A percentile compares a stretch with the other conserved stretches of the same genome.
Conservation (phyloP, 2,113 vertebrate species). For the Strigops habroptila region DNA sequence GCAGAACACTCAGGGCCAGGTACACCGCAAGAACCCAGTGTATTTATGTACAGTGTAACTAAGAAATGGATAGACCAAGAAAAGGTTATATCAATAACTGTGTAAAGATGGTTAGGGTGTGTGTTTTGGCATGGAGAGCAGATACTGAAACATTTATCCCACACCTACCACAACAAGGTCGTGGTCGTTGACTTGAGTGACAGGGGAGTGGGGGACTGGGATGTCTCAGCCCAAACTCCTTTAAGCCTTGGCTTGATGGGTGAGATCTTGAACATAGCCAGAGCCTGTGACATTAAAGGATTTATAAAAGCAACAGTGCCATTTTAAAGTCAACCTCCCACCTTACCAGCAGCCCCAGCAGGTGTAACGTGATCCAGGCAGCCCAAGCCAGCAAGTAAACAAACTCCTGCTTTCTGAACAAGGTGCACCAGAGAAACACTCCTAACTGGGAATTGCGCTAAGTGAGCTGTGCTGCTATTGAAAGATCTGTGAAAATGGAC, state of each 20-base stretch:
- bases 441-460: background rate
- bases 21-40: rapidly evolving
- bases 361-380: slow-evolving; percentile 36
- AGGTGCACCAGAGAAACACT: background rate
- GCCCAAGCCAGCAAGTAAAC: slow-evolving; percentile 30
- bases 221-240: background rate
- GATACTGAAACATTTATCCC: background rate
- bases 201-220: background rate
- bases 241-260: slow-evolving; percentile 35
- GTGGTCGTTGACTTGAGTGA: background rate
- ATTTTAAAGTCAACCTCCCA: slow-evolving; percentile 20
- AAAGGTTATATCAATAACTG: background rate
- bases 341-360: background rate
- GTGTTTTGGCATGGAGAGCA: background rate
- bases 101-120: background rate
- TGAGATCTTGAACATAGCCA: background rate
- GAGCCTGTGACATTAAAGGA: slow-evolving; percentile 5
- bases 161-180: background rate
- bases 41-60: background rate
- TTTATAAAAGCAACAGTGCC: slow-evolving; percentile 55
- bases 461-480: background rate
- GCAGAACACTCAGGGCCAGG: background rate
- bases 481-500: background rate
- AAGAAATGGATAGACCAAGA: background rate
- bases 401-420: background rate